These are phyloP conservation scores for Neopipo cinnamomea DNA, from an alignment of 2,113 vertebrate genomes.

Conservation along the genomic window DNA sequence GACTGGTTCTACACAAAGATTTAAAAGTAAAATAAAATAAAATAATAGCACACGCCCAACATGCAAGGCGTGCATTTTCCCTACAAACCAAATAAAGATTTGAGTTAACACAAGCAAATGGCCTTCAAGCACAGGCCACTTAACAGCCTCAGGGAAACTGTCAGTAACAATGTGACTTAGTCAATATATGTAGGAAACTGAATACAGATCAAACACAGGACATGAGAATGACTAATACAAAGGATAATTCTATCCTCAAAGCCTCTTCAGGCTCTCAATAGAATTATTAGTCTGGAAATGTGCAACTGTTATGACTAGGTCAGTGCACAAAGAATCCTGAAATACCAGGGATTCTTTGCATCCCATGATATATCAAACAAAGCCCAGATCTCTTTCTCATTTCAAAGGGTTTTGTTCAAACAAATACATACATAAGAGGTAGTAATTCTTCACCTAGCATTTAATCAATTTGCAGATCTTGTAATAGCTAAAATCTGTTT, in stretches of 20 bases:
- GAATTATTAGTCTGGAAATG: constrained; percentile 36
- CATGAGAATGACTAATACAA: background rate
- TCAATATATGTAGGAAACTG: background rate
- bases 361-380: background rate
- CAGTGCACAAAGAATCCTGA: constrained; percentile 33
- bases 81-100: background rate
- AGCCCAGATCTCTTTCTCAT: background rate
- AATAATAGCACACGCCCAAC: background rate
- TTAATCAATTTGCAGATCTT: background rate
- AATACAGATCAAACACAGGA: constrained; percentile 5
- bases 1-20: background rate
- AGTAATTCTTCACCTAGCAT: background rate
- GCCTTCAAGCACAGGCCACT: background rate
- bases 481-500: background rate
- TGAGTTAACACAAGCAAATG: background rate
- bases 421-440: background rate
- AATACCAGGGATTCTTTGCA: constrained; percentile 32
- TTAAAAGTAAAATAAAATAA: background rate
- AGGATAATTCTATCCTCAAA: constrained; percentile 24
- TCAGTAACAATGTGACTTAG: background rate
- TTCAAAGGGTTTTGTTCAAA: background rate
- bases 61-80: background rate
- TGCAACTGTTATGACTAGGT: constrained; percentile 31
- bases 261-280: background rate
- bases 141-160: background rate